Evolutionary conservation across 2,888 invertebrate genomes (phyloP), one percentile per base, ranked within the genome.

Genomic region (Harpalus rubripes): DNA sequence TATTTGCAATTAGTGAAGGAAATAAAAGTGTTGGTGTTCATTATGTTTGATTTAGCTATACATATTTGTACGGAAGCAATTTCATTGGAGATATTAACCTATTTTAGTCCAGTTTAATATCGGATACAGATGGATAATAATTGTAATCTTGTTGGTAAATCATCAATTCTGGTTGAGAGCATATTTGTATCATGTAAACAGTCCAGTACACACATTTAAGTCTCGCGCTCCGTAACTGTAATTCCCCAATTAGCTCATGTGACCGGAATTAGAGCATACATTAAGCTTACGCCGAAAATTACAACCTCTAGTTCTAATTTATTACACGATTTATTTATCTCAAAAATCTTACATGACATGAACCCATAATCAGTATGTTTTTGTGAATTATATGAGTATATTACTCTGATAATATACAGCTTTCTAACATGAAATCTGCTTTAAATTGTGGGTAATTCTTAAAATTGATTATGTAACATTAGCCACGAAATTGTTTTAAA

Each of bases 201-300:
- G 72, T 74, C 44, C 44, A 44, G 44, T 15, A 74, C 72, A 74
- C 44, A 52, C 72, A 74, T 74, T 74, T 44, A 74, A 74, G 72
- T 74, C 72, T 15, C 18, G 72, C 41, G 41, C 15, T 74, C 41
- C 44, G 44, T 44, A 18, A 74, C 44, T 3, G 44, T 74, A 74
- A 74, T 79, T 79, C 58, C 79, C 39, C 79, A 79, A 79, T 59
- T 79, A 79, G 61, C 32, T 52, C 58, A 39, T 41, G 61, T 61
- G 39, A 59, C 32, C 78, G 78, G 78, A 78, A 78, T 58, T 58
- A 59, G 79, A 79, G 61, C 79, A 61, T 59, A 59, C 39, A 79
- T 79, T 59, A 59, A 59, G 79, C 61, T 78, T 68, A 68, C 39
- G 39, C 32, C 32, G 68, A 41, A 39, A 39, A 68, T 68, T 68